These are phyloP conservation scores for Embiotoca jacksoni DNA, from an alignment of 2,113 vertebrate species.

Conservation along the genomic window DNA sequence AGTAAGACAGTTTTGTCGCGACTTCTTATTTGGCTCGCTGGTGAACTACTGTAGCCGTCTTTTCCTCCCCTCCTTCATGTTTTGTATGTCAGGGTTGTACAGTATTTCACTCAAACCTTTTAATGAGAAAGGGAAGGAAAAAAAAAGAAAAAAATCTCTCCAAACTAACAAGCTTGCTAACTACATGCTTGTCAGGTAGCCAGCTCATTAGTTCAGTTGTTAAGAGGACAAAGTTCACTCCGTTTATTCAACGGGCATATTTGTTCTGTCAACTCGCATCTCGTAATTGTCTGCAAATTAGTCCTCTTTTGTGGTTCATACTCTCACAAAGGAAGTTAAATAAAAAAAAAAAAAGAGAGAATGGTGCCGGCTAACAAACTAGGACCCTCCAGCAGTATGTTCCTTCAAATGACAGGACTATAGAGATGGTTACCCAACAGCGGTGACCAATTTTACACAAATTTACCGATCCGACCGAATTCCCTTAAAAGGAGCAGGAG, in stretches of 20 bases:
- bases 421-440: not conserved
- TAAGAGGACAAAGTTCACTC: not conserved
- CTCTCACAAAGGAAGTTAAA: not conserved
- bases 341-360: not conserved
- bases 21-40: too few species aligned
- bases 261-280: not conserved
- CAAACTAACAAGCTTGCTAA: constrained; percentile 7
- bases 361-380: not conserved
- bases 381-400: not conserved
- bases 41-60: not conserved
- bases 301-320: not conserved
- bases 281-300: too few species aligned
- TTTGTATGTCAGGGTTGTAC: not conserved
- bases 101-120: not conserved
- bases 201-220: constrained; percentile 9
- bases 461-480: not conserved
- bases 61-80: not conserved
- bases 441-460: not conserved
- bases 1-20: not conserved
- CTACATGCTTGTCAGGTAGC: not conserved
- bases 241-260: not conserved
- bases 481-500: not conserved
- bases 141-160: not conserved
- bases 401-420: not conserved
- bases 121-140: not conserved